Base-by-base conservation (phyloP, 1,140 invertebrate species). In the Zaprionus camerounensis region DNA sequence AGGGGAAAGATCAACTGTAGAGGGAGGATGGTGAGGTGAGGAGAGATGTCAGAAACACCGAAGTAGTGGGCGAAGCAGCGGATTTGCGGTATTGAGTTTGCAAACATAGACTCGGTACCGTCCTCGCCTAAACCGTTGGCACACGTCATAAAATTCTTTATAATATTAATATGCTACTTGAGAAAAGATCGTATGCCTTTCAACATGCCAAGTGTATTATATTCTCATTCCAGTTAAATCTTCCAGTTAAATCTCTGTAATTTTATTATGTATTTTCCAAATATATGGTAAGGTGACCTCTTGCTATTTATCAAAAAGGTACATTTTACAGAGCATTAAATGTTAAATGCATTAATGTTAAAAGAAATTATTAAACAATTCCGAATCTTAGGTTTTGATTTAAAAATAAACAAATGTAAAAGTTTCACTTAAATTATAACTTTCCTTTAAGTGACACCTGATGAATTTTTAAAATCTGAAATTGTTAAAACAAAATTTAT, bases 151-250 rank as follows among this genome's bases (percentile, higher is more conserved):
- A 20, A 64, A 58, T 58, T 15, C 34, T 51, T 65, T 57, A 58
- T 49, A 17, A 38, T 57, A 28, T 73, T 73, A 67, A 67, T 46
- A 46, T 34, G 13, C 17, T 9, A 24, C 49, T 56, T 66, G 34
- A 31, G 22, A 56, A 44, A 7, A n/a, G 5, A 55, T 15, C 24
- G 28, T 36, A 26, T 51, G 41, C 41, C 3, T 62, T n/a, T n/a
- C 24, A 62, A 49, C 28, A 11, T 22, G 7, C 44, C n/a, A 12
- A 13, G 44, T 11, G 11, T 49, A 17, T 5, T n/a, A 49, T 31
- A 38, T 20, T 22, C 11, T 6, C 15, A 51, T n/a, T n/a, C n/a
- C n/a, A n/a, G n/a, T n/a, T n/a, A n/a, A n/a, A n/a, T n/a, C n/a
- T 51, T 22, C 3, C 9, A 12, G 12, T 22, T 51, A 0, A 22